Evolutionary conservation across 2,113 vertebrate genomes (phyloP).

Genomic region (Paramisgurnus dabryanus): DNA sequence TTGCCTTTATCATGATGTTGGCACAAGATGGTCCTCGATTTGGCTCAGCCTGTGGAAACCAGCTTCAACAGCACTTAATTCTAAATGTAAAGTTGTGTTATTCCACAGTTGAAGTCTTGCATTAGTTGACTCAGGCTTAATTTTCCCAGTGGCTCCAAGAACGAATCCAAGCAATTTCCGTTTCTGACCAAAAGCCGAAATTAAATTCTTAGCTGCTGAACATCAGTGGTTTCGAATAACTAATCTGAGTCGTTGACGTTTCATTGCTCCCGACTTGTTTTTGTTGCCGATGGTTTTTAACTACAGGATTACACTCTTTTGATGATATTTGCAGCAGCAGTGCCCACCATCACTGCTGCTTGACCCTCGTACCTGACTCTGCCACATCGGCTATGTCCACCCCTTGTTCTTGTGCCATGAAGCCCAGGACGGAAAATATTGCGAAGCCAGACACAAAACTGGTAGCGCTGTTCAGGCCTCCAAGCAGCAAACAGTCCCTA

Average conservation of each 20-base stretch:
- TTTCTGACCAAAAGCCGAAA: constrained; percentile 18
- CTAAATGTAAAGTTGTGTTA: constrained; percentile 27
- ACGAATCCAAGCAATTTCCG: constrained; percentile 45
- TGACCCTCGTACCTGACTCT: constrained; percentile 99
- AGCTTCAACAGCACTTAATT: constrained; percentile 37
- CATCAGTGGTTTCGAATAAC: constrained; percentile 60
- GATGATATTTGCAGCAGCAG: constrained; percentile 82
- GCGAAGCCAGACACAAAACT: constrained; percentile 99
- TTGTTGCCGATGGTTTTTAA: constrained; percentile 4
- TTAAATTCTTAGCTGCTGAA: constrained; percentile 61
- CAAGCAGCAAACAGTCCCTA: constrained; percentile 99
- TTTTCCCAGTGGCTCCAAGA: constrained; percentile 51
- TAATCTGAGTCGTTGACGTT: constrained; percentile 14
- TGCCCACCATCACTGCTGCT: constrained; percentile 94
- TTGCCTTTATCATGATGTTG: constrained; percentile 49
- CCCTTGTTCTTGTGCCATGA: constrained; percentile 99
- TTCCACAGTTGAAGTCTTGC: constrained; percentile 42
- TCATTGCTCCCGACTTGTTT: not conserved
- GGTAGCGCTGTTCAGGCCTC: constrained; percentile 99
- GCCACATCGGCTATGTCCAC: constrained; percentile 99
- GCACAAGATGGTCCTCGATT: constrained; percentile 64
- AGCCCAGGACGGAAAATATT: constrained; percentile 99
- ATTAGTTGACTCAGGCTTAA: constrained; percentile 29
- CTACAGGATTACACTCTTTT: constrained; percentile 36
- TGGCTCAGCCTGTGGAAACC: constrained; percentile 39